Evolutionary conservation across 2,113 vertebrate species (phyloP).

Genomic region (Hemicordylus capensis): DNA sequence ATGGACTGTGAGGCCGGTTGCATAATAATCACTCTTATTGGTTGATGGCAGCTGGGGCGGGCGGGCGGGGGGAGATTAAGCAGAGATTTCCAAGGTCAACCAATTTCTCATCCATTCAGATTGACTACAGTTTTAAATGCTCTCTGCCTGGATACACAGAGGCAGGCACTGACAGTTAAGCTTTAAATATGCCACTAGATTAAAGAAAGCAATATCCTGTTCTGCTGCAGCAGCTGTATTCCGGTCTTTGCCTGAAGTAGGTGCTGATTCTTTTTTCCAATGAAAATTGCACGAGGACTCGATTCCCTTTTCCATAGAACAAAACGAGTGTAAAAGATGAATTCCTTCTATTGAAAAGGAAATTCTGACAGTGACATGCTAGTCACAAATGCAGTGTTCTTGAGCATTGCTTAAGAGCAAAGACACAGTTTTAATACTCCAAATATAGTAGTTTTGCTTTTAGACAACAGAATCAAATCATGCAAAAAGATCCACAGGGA

Average conservation of each 20-base stretch:
- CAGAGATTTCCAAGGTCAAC: slow-evolving; percentile 61
- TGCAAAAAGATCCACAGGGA: not conserved
- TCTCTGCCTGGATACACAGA: slow-evolving; percentile 45
- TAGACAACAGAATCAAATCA: not conserved
- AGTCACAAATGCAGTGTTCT: not conserved
- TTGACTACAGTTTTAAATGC: slow-evolving; percentile 54
- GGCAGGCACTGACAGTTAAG: slow-evolving; percentile 39
- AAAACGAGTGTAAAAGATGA: not conserved
- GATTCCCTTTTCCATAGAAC: slow-evolving; percentile 15
- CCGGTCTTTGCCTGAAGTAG: slow-evolving; percentile 14
- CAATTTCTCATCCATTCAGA: slow-evolving; percentile 49
- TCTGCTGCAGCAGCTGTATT: slow-evolving; percentile 9
- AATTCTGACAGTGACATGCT: slow-evolving; percentile 8
- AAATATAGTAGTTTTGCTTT: not conserved
- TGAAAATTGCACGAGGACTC: slow-evolving; percentile 32
- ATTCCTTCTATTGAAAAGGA: slow-evolving; percentile 16
- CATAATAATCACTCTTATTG: slow-evolving; percentile 58
- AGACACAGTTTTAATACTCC: not conserved
- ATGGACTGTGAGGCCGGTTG: slow-evolving; percentile 56
- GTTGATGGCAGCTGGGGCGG: slow-evolving; percentile 48
- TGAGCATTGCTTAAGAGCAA: not conserved
- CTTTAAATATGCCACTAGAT: slow-evolving; percentile 47
- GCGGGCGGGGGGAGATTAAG: slow-evolving; percentile 59
- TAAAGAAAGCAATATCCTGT: slow-evolving; percentile 30
- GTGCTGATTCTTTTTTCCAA: not conserved